Evolutionary conservation across 2,888 invertebrate genomes (phyloP), one percentile per base, ranked within the genome.

Genomic region (Plagodis pulveraria): DNA sequence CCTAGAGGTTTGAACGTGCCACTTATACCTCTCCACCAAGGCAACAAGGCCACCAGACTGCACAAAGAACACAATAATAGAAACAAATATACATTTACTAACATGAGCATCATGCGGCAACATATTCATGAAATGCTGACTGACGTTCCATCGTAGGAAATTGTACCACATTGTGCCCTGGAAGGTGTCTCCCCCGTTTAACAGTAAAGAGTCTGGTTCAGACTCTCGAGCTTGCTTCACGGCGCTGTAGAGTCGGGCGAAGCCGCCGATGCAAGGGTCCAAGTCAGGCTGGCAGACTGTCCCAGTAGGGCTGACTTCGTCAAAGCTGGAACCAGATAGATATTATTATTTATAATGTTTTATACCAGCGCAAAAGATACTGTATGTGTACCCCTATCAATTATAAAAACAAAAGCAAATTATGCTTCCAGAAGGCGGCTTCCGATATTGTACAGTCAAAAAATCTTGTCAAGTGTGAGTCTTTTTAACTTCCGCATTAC

Each of bases 31-130:
- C 4, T 22, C 22, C 22, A 22, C 22, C 22, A 22, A 22, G 4
- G 22, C 22, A 1, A 22, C 22, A 22, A 22, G 22, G 22, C 22
- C 4, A 22, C 22, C 22, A 22, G 22, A 4, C 22, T 22, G 22
- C 4, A 22, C 22, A 22, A 22, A 22, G 22, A 22, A 22, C 22
- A 22, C 22, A 2, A 22, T 2, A 22, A 22, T 22, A 22, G 22
- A 22, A 22, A 22, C 22, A 22, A 22, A 22, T 22, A 22, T 22
- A 22, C 22, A 22, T 22, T 22, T 22, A 22, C 91, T 87, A 82
- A 96, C 96, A 91, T 96, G 95, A 5, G 95, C 97, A 73, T 97
- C 96, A 70, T 96, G 96, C 1, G 95, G 94, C 54, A 97, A 77
- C 80, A 94, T 87, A 77, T 97, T 97, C 88, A 97, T 94, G 76